These are phyloP conservation scores for Amazona guildingii DNA, from an alignment of 2,113 vertebrate species.

Conservation along the genomic window DNA sequence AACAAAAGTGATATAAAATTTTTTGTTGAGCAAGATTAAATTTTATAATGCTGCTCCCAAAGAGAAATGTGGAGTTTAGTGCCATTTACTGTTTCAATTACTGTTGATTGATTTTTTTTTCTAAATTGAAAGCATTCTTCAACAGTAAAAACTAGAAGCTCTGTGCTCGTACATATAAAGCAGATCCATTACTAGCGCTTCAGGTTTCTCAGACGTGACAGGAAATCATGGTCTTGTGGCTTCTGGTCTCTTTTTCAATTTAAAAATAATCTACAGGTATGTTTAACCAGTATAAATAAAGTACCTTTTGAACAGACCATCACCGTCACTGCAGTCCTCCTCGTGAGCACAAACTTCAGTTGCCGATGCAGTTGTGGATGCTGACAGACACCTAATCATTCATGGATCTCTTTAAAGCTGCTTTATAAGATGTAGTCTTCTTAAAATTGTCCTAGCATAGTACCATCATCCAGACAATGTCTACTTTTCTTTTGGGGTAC, in stretches of 20 bases:
- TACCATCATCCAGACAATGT: background rate
- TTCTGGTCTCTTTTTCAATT: background rate
- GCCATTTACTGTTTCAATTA: constrained; percentile 16
- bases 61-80: background rate
- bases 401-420: background rate
- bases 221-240: background rate
- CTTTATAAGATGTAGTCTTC: background rate
- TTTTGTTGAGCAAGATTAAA: constrained; percentile 26
- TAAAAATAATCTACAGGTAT: background rate
- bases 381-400: background rate
- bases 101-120: constrained; percentile 40
- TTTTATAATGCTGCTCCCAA: background rate
- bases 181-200: background rate
- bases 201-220: background rate
- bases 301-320: background rate
- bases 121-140: constrained; percentile 12
- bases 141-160: constrained; percentile 1
- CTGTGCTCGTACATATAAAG: background rate
- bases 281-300: background rate
- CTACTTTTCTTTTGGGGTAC: background rate
- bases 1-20: constrained; percentile 30
- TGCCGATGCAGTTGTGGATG: background rate
- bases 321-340: background rate
- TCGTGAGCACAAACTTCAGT: background rate
- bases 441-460: background rate